Percentiles rank a stretch among this genome's conserved stretches.
Conservation (phyloP, 2,888 invertebrate genomes). For the Synergus japonicus region DNA sequence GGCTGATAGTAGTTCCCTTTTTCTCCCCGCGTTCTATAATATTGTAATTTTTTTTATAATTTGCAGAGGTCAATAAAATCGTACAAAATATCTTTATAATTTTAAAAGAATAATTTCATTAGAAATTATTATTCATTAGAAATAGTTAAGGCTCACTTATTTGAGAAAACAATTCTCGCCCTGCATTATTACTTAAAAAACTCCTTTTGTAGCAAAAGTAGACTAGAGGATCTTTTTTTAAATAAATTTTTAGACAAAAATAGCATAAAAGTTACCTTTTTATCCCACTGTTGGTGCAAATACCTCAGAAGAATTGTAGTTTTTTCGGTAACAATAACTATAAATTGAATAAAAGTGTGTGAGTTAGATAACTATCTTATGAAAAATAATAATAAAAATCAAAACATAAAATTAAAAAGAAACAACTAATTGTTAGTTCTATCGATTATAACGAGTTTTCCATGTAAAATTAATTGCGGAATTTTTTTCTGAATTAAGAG, state of each 20-base stretch:
- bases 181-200: slow-evolving; percentile 17
- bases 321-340: slow-evolving; percentile 97
- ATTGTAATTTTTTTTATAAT: slow-evolving; percentile 2
- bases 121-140: slow-evolving; percentile 11
- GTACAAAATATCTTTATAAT: slow-evolving; percentile 58
- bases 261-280: slow-evolving; percentile 82
- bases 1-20: slow-evolving; percentile 79
- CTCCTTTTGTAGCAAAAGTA: slow-evolving; percentile 40
- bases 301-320: slow-evolving; percentile 95
- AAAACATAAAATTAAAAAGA: not conserved
- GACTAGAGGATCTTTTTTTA: slow-evolving; percentile 18
- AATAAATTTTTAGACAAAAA: slow-evolving; percentile 31
- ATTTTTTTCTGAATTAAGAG: slow-evolving; percentile 20
- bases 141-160: slow-evolving; percentile 23
- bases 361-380: slow-evolving; percentile 23
- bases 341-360: slow-evolving; percentile 72
- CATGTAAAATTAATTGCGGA: slow-evolving; percentile 19
- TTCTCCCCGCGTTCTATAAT: slow-evolving; percentile 82
- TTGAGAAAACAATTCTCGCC: slow-evolving; percentile 18
- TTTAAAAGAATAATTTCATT: not conserved
- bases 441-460: slow-evolving; percentile 2
- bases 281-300: slow-evolving; percentile 97
- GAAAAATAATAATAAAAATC: not conserved
- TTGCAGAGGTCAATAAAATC: not conserved
- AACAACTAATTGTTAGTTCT: not conserved